A percentile compares a stretch with the other conserved stretches of the same genome.
phyloP scores from a whole-genome alignment of 2,888 invertebrate genomes.

The Drosophila neonasuta region DNA sequence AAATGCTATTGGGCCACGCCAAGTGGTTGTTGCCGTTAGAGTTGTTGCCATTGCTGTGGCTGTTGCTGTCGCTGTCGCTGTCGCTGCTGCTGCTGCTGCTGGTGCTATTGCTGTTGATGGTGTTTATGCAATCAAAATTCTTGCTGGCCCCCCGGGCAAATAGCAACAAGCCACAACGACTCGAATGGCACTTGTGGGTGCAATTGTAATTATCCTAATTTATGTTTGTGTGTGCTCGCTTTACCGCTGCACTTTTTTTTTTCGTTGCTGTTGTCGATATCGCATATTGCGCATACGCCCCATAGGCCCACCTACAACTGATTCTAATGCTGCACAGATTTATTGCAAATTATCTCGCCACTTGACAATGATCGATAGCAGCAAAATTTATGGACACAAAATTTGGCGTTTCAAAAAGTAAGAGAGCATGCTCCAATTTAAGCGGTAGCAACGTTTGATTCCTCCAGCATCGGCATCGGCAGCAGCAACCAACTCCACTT shows the following conservation, averaged over 20 bases:
- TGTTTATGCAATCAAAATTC: conserved; percentile 77
- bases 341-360: conserved; percentile 71
- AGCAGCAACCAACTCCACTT: conserved; percentile 4
- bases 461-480: conserved; percentile 6
- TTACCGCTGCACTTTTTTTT: conserved; percentile 14
- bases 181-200: conserved; percentile 77
- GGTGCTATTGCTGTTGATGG: conserved; percentile 35
- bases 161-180: conserved; percentile 31
- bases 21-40: conserved; percentile 20
- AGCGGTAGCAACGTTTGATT: conserved; percentile 6
- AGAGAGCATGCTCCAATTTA: conserved; percentile 19
- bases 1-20: conserved; percentile 57
- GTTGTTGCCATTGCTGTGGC: conserved; percentile 1
- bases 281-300: conserved; percentile 40
- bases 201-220: conserved; percentile 79
- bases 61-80: conserved; percentile 22
- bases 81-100: conserved; percentile 18
- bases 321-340: conserved; percentile 70
- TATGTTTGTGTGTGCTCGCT: conserved; percentile 60
- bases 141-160: conserved; percentile 51
- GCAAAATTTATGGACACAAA: conserved; percentile 61
- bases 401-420: conserved; percentile 28
- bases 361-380: conserved; percentile 74
- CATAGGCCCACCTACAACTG: conserved; percentile 15
- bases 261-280: conserved; percentile 7